Evolutionary conservation across 2,888 invertebrate species (phyloP).

Genomic region (Morpho achilles): DNA sequence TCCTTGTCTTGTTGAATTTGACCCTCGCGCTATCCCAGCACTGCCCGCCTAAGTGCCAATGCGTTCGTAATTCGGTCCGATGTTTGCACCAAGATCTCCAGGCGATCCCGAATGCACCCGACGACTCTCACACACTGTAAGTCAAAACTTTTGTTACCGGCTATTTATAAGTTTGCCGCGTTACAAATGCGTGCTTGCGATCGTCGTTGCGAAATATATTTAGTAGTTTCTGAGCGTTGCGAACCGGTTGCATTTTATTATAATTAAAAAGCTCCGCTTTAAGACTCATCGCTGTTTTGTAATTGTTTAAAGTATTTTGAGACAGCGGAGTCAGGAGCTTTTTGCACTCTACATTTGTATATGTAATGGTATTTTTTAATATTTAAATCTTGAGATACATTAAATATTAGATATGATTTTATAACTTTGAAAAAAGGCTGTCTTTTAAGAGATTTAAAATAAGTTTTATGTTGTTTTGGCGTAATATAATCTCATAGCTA

Average conservation of each 20-base stretch:
- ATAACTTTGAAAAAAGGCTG: no score
- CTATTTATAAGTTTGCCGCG: constrained; percentile 25
- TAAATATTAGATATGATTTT: neutral
- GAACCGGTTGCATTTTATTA: constrained; percentile 19
- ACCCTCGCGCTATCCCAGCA: constrained; percentile 33
- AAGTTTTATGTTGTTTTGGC: no score
- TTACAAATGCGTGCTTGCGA: constrained; percentile 27
- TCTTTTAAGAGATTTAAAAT: no score
- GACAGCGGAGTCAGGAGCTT: no score
- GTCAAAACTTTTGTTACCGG: constrained; percentile 36
- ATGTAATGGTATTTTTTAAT: no score
- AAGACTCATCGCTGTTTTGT: neutral
- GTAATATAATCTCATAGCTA: no score
- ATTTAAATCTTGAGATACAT: neutral
- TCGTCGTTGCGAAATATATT: constrained; percentile 30
- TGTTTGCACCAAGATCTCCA: constrained; percentile 54
- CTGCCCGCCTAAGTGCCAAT: constrained; percentile 58
- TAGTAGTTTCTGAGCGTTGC: constrained; percentile 31
- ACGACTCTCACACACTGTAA: constrained; percentile 61
- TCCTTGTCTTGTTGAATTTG: constrained; percentile 43
- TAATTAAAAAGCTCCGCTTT: constrained; percentile 8
- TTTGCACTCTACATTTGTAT: no score
- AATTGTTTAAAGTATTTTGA: no score
- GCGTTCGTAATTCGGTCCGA: constrained; percentile 47
- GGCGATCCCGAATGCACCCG: constrained; percentile 47